Conservation (phyloP, 2,797 vertebrate genomes). For the Oreochromis grahami region DNA sequence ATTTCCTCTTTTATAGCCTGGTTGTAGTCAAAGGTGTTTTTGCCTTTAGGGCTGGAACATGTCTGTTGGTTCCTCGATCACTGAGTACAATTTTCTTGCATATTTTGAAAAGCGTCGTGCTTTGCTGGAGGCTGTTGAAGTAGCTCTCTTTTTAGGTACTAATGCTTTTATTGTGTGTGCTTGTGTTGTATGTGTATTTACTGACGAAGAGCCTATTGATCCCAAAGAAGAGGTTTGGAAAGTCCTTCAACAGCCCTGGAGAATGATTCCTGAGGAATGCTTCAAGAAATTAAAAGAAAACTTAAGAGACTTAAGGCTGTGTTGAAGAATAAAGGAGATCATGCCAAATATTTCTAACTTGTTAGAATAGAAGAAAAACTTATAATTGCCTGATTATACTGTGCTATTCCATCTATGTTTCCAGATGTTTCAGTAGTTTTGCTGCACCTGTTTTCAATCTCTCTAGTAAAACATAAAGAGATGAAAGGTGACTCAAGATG, state of each 20-base stretch:
- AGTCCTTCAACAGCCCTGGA: not conserved
- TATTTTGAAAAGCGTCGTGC: not conserved
- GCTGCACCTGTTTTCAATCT: not conserved
- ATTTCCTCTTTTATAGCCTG: not conserved
- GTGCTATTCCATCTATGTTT: not conserved
- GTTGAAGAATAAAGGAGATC: not conserved
- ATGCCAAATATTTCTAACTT: not conserved
- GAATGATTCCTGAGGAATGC: not conserved
- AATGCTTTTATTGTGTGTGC: not conserved
- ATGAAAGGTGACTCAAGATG: not conserved
- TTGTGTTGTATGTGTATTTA: not conserved
- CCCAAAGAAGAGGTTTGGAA: not conserved
- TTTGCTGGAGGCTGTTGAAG: not conserved
- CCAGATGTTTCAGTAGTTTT: not conserved
- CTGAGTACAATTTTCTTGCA: not conserved
- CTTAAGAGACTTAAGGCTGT: not conserved
- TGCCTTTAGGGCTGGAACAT: not conserved
- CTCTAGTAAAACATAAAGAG: not conserved
- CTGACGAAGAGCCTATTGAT: accelerated
- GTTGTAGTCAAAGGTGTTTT: not conserved
- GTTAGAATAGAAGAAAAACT: not conserved
- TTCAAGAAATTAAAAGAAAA: not conserved
- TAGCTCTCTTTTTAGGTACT: not conserved
- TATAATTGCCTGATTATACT: not conserved
- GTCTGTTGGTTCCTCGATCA: not conserved